Evolutionary conservation across 1,140 invertebrate genomes (phyloP).

Genomic region (Leptopilina boulardi): DNA sequence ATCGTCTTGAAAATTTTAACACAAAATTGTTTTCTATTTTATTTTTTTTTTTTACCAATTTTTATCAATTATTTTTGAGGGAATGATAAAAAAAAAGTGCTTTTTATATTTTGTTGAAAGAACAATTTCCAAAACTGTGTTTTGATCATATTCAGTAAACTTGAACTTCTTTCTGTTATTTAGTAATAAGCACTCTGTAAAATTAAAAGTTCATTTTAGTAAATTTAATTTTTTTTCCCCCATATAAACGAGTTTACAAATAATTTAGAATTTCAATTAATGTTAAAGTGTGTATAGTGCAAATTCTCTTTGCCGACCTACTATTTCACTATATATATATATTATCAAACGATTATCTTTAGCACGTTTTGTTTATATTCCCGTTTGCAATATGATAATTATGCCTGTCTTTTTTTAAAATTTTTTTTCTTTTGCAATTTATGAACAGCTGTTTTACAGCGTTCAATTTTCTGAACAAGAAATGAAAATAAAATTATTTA

Average conservation of each 20-base stretch:
- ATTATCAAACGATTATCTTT: constrained; percentile 10
- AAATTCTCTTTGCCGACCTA: not conserved
- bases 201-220: not conserved
- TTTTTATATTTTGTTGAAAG: too few species aligned
- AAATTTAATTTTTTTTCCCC: too few species aligned
- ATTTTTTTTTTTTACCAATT: not conserved
- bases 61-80: too few species aligned
- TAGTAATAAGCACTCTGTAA: not conserved
- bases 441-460: constrained; percentile 16
- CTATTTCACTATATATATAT: constrained; percentile 11
- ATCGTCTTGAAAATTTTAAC: not conserved
- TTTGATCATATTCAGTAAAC: not conserved
- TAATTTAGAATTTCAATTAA: not conserved
- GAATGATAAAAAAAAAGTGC: too few species aligned
- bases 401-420: not conserved
- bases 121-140: constrained; percentile 1
- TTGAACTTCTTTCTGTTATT: not conserved
- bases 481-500: not conserved
- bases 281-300: not conserved
- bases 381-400: constrained; percentile 23
- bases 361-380: constrained; percentile 23
- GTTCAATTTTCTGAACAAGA: not conserved
- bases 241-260: too few species aligned
- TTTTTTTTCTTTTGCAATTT: not conserved
- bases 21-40: too few species aligned